These are phyloP conservation scores for Alaudala cheleensis DNA, from an alignment of 2,113 vertebrate species.

Conservation along the genomic window DNA sequence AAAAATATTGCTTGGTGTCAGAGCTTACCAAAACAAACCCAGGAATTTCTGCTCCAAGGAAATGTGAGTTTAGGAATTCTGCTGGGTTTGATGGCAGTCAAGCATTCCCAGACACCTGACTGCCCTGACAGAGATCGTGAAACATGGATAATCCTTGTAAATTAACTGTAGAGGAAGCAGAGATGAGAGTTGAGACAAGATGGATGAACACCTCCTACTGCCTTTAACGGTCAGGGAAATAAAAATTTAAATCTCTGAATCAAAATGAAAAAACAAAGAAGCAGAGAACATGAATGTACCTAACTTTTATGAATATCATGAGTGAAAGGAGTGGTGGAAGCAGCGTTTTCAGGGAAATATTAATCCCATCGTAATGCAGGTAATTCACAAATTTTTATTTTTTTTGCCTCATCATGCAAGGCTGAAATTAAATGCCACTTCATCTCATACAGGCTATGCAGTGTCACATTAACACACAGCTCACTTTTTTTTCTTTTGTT, in stretches of 20 bases:
- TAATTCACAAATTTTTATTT: neutral
- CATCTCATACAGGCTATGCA: neutral
- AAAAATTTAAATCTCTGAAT: neutral
- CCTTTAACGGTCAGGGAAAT: neutral
- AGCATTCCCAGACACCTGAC: neutral
- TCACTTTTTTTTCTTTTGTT: neutral
- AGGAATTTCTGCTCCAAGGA: neutral
- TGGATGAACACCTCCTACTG: neutral
- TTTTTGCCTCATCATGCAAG: too few species aligned
- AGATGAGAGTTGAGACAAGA: neutral
- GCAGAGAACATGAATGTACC: neutral
- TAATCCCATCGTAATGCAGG: neutral
- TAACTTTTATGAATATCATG: neutral
- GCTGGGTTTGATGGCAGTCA: neutral
- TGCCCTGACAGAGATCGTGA: neutral
- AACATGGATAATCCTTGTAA: neutral
- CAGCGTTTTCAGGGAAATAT: neutral
- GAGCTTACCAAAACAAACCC: neutral
- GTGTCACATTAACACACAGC: neutral
- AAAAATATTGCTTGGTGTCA: neutral
- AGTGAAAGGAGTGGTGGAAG: rapidly evolving
- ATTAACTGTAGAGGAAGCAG: neutral
- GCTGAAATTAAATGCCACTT: neutral
- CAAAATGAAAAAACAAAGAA: neutral
- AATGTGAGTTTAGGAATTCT: neutral